phyloP scores from a whole-genome alignment of 2,797 vertebrate genomes.

The Fistularia tabacaria region DNA sequence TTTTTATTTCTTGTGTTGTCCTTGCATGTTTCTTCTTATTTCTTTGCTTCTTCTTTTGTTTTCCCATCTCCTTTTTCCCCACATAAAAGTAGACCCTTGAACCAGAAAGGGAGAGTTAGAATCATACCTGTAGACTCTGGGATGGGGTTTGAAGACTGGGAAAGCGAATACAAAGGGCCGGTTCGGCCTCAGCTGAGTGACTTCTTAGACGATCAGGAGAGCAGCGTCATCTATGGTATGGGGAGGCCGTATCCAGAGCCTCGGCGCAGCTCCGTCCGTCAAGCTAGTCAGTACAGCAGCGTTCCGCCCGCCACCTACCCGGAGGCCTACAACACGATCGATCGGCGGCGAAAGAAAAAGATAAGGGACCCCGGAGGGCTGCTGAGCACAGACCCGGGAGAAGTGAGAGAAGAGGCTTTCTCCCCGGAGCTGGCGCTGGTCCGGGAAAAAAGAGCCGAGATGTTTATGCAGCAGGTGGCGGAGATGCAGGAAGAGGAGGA shows the following conservation, averaged over 20 bases:
- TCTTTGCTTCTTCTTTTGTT: constrained; percentile 36
- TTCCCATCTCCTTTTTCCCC: constrained; percentile 52
- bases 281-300: constrained; percentile 53
- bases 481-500: constrained; percentile 76
- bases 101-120: constrained; percentile 81
- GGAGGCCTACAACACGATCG: constrained; percentile 85
- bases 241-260: constrained; percentile 48
- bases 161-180: constrained; percentile 77
- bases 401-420: constrained; percentile 40
- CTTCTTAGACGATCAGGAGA: constrained; percentile 76
- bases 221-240: constrained; percentile 56
- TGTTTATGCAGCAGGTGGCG: constrained; percentile 66
- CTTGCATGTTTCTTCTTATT: constrained; percentile 39
- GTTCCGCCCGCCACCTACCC: constrained; percentile 76
- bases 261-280: constrained; percentile 25
- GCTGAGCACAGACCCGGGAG: constrained; percentile 31
- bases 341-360: constrained; percentile 82
- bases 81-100: constrained; percentile 69
- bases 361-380: constrained; percentile 55
- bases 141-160: constrained; percentile 82
- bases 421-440: constrained; percentile 56
- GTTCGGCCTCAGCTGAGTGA: constrained; percentile 77
- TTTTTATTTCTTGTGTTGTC: constrained; percentile 28
- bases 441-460: constrained; percentile 66
- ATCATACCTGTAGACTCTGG: constrained; percentile 86